Base-by-base conservation (phyloP, 2,888 invertebrate species). In the Drosophila fulvimacula region DNA sequence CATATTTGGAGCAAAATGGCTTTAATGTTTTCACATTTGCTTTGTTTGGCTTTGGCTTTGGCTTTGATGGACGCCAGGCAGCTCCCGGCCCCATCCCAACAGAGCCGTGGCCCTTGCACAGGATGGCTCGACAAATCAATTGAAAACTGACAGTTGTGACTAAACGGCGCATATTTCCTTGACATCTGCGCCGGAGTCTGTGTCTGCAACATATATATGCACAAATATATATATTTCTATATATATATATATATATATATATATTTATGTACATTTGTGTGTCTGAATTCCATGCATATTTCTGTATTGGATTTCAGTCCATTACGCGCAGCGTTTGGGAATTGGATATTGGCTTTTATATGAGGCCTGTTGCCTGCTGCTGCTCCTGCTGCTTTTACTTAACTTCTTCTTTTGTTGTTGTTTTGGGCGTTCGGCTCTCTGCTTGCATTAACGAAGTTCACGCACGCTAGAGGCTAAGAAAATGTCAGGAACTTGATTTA, bases 21-120 rank as follows among this genome's bases (percentile, higher is more conserved):
- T 89, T 84, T 89, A 89, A 84, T 84, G 89, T 82, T 88, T 89
- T 89, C 88, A 80, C 83, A 85, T 89, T 84, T 88, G 89, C 88
- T 82, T 84, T 84, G 89, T 87, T 48, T 30, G 27, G 46, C 17
- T 48, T 48, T 83, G 88, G 83, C 83, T 89, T 89, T 83, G 88
- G 83, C 83, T 89, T 89, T 86, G 85, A 81, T 82, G 74, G 76
- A 77, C 49, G 21, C 52, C 17, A 1, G 30, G 10, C 6, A 11
- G 1, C 19, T 17, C 24, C 9, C n/a, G 10, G 10, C 46, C 7
- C 48, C 24, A 34, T 1, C 17, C 30, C 32, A 41, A 52, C 51
- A 58, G 66, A 46, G 58, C 49, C 52, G 15, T 51, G 71, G 68
- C 57, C 49, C 49, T 34, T 34, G 34, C 51, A 51, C 66, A 69